Conservation (phyloP, 2,888 invertebrate species). For the Tenodera sinensis region DNA sequence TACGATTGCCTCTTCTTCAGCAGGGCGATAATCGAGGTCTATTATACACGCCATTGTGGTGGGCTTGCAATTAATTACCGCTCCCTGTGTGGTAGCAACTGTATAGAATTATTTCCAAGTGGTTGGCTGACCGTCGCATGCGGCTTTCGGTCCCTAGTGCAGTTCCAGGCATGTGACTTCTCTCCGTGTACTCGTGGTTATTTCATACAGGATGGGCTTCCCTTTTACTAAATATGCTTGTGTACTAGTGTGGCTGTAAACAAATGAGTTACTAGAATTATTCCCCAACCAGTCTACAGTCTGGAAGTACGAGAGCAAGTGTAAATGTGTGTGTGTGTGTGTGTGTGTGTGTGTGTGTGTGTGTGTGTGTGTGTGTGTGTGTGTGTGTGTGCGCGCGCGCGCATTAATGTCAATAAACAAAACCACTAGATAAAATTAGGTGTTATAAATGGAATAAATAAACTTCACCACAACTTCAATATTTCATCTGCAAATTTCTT, state of each 20-base stretch:
- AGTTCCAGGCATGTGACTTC: not conserved
- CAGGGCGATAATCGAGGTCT: not conserved
- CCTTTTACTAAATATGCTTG: not conserved
- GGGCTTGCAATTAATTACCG: not conserved
- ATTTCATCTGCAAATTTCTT: too few relatives aligned
- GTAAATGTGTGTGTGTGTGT: too few relatives aligned
- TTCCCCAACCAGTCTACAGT: too few relatives aligned
- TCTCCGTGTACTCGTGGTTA: not conserved
- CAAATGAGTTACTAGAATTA: not conserved
- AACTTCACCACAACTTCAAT: too few relatives aligned
- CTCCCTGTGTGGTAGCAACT: not conserved
- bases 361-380: too few relatives aligned
- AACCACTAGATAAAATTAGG: too few relatives aligned
- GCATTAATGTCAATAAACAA: too few relatives aligned
- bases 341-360: too few relatives aligned
- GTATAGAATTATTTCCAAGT: not conserved
- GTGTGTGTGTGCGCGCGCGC: too few relatives aligned
- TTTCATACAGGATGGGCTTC: not conserved
- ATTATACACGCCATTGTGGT: not conserved
- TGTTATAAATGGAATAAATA: too few relatives aligned
- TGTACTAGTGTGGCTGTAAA: not conserved
- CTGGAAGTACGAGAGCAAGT: too few relatives aligned
- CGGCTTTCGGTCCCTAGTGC: not conserved
- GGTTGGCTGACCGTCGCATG: not conserved
- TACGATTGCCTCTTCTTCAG: not conserved